Evolutionary conservation across 1,140 invertebrate genomes (phyloP), one percentile per base, ranked within the genome.

Genomic region (Bombus difficillimus): DNA sequence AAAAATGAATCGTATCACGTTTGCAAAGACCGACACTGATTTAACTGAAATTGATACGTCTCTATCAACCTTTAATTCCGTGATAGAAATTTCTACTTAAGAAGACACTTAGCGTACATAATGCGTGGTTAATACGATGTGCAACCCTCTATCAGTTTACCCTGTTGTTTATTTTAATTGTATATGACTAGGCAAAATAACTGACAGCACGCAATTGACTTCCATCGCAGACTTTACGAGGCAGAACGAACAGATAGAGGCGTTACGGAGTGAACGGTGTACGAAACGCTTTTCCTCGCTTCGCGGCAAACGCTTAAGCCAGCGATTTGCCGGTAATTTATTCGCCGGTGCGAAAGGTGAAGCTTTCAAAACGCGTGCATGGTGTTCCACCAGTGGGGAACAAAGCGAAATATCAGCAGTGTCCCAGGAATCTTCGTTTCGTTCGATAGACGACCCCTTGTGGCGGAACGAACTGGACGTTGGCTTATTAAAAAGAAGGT

Each of bases 401-500:
- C 53, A 80, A 59, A 85, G 57, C 77, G 66, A 85, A 85, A 85
- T 80, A 84, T 84, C 53, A 79, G 5, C 39, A 39, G 76, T 72
- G 68, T 85, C 76, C 37, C 76, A 85, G 41, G 76, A 85, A 80
- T 80, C 76, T 80, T 80, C 77, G 83, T 72, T 53, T 64, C 39
- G 68, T 47, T 77, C n/a, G 41, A 47, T 28, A 80, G 22, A n/a
- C 37, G 37, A n/a, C 15, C 47, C 47, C 47, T 53, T 53, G 47
- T 53, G 47, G 32, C n/a, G 41, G 25, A 62, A 64, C n/a, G 32
- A 57, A 43, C 68, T 34, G 68, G 53, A 71, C 82, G 66, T 72
- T 62, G 47, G 53, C 5, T 84, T 79, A 79, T 78, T 71, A 59
- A 84, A 59, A 84, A 68, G 34, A 64, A 78, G 32, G 22, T n/a